Conservation (phyloP, 2,113 vertebrate genomes). For the Pimephales promelas region DNA sequence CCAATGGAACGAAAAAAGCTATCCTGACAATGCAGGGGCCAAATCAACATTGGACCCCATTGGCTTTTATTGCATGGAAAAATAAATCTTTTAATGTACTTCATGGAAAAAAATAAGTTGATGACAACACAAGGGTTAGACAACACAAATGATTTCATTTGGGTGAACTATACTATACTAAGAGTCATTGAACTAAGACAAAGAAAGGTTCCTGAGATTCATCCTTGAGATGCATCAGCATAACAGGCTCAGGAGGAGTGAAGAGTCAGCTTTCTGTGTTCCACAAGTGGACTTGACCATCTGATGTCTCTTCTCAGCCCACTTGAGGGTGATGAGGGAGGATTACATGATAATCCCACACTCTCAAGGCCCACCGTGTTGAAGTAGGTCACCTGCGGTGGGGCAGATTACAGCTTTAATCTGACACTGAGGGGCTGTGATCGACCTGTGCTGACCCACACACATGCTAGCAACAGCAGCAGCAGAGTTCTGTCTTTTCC, state of each 20-base stretch:
- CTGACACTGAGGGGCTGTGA: conserved; percentile 10
- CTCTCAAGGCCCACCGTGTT: conserved; percentile 32
- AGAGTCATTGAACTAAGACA: not conserved
- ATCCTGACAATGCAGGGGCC: not conserved
- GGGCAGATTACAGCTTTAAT: conserved; percentile 42
- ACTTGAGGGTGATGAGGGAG: conserved; percentile 11
- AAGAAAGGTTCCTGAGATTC: not conserved
- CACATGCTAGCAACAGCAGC: not conserved
- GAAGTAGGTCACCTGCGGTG: conserved; percentile 52
- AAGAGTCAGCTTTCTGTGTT: conserved; percentile 9
- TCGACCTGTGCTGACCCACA: not conserved
- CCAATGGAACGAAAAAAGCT: not conserved
- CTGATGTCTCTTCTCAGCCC: conserved; percentile 16
- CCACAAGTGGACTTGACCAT: not conserved
- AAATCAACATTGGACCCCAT: not conserved
- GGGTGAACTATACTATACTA: not conserved
- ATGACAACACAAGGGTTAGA: not conserved
- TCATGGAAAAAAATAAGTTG: not conserved
- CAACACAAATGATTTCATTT: not conserved
- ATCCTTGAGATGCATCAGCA: not conserved
- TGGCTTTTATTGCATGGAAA: not conserved
- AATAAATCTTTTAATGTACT: not conserved
- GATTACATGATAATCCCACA: conserved; percentile 43
- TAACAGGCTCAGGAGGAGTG: not conserved
- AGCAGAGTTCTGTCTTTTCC: not conserved